Evolutionary conservation across 2,888 invertebrate genomes (phyloP).

Genomic region (Octodonta nipae): DNA sequence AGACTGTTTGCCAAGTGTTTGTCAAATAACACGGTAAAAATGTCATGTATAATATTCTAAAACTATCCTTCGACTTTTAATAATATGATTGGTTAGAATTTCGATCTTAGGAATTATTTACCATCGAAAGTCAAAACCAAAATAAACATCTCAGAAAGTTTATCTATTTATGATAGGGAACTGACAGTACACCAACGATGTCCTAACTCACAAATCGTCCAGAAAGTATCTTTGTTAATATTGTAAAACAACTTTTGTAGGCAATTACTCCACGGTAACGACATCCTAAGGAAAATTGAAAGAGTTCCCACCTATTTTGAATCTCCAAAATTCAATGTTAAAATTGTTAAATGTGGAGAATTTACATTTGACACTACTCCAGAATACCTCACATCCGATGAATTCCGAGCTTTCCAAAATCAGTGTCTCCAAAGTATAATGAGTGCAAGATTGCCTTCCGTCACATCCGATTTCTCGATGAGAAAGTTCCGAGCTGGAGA

Average conservation of each 20-base stretch:
- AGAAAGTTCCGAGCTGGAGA: slow-evolving; percentile 16
- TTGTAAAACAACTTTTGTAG: no score
- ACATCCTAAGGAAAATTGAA: slow-evolving; percentile 48
- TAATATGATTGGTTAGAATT: no score
- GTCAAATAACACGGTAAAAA: no score
- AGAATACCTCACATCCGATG: slow-evolving; percentile 8
- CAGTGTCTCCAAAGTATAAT: not conserved
- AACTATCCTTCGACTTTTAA: no score
- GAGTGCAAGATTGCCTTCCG: slow-evolving; percentile 5
- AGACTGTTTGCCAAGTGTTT: no score
- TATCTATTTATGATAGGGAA: no score
- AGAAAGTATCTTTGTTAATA: slow-evolving; percentile 1
- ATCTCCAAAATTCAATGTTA: slow-evolving; percentile 35
- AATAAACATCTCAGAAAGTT: no score
- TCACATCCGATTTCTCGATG: slow-evolving; percentile 13
- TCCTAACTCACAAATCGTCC: no score
- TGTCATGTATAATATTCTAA: no score
- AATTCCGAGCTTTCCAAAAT: slow-evolving; percentile 7
- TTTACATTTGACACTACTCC: slow-evolving; percentile 14
- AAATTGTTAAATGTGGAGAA: slow-evolving; percentile 25
- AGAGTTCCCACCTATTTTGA: slow-evolving; percentile 48
- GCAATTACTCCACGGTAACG: slow-evolving; percentile 52
- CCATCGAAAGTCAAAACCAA: no score
- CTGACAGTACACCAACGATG: no score
- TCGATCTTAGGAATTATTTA: no score